Evolutionary conservation across 2,797 vertebrate genomes (phyloP).

Genomic region (Cetoscarus ocellatus): DNA sequence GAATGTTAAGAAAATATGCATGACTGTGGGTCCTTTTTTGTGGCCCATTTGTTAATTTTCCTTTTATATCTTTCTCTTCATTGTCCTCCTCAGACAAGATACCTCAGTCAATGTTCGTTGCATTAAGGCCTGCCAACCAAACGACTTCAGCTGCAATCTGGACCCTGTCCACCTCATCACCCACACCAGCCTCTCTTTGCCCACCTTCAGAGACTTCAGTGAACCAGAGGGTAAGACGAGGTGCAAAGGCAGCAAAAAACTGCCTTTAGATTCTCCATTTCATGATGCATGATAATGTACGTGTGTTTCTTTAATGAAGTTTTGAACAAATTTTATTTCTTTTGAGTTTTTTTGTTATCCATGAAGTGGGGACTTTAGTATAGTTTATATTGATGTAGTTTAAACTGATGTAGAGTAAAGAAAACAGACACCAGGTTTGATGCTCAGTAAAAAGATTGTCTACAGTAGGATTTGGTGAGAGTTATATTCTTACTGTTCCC

Average conservation of each 20-base stretch:
- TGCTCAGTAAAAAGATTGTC: no score
- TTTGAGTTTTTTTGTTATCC: no score
- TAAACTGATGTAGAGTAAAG: no score
- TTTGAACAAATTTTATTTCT: no score
- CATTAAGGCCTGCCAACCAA: slow-evolving; percentile 86
- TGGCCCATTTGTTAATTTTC: neutral
- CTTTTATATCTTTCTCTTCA: neutral
- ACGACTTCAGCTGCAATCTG: slow-evolving; percentile 79
- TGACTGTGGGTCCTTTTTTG: neutral
- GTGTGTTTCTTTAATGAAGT: no score
- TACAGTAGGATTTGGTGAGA: no score
- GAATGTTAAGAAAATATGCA: slow-evolving; percentile 4
- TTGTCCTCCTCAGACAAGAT: slow-evolving; percentile 60
- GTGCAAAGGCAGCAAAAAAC: neutral
- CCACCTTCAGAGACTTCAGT: slow-evolving; percentile 86
- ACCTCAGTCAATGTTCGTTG: slow-evolving; percentile 85
- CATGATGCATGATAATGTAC: neutral
- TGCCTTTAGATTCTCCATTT: neutral
- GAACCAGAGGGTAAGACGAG: slow-evolving; percentile 85
- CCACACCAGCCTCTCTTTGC: slow-evolving; percentile 88
- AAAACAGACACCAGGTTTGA: no score
- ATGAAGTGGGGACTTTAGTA: no score
- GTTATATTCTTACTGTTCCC: no score
- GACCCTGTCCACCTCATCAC: slow-evolving; percentile 88
- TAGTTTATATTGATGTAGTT: neutral